phyloP scores from a whole-genome alignment of 2,888 invertebrate species.

The Smittia aterrima region DNA sequence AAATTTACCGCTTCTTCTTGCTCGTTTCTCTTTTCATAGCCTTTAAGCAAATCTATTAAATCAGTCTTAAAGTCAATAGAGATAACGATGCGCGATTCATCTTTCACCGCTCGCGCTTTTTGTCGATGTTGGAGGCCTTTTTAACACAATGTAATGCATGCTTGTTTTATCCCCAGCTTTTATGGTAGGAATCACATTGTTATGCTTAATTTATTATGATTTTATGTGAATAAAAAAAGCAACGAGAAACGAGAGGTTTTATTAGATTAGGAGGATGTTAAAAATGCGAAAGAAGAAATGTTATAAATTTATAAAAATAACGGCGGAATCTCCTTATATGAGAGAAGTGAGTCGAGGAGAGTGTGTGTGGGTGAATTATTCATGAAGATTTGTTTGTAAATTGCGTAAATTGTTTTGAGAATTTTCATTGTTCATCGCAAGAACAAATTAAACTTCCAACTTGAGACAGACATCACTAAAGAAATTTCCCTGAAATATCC shows the following conservation, averaged over 20 bases:
- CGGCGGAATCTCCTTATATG: background rate
- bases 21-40: background rate
- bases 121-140: background rate
- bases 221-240: conserved; percentile 14
- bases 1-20: background rate
- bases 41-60: conserved; percentile 20
- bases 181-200: conserved; percentile 8
- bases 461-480: too few species aligned
- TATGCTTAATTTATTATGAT: conserved; percentile 27
- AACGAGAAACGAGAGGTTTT: background rate
- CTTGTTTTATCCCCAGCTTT: background rate
- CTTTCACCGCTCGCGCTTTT: background rate
- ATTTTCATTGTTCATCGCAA: too few species aligned
- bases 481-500: background rate
- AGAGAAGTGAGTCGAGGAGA: background rate
- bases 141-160: conserved; percentile 9
- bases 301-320: conserved; percentile 2
- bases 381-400: background rate
- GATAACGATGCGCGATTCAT: conserved; percentile 17
- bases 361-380: background rate
- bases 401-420: too few species aligned
- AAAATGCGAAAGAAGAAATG: background rate
- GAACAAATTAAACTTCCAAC: too few species aligned
- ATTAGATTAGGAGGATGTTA: conserved; percentile 8
- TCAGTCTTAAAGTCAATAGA: conserved; percentile 22